phyloP scores from a whole-genome alignment of 92 coral and sea anemone species.

The Zoanthus sansibaricus region DNA sequence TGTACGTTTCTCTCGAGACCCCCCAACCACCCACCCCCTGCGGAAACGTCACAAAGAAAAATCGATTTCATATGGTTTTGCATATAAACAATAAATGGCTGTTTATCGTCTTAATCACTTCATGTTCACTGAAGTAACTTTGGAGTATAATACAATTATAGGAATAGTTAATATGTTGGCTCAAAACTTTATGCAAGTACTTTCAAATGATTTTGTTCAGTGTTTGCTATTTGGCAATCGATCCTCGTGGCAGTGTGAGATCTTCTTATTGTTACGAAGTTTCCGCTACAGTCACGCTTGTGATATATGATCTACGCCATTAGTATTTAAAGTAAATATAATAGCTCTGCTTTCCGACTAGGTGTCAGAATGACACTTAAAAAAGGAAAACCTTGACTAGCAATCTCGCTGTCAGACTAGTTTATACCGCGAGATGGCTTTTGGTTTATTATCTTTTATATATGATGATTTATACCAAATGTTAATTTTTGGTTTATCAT shows the following conservation, averaged over 20 bases:
- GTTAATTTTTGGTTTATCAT: background rate
- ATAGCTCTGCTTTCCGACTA: background rate
- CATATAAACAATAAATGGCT: background rate
- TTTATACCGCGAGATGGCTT: background rate
- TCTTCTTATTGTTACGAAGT: background rate
- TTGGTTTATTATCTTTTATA: background rate
- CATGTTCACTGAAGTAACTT: constrained; percentile 14
- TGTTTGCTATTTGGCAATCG: constrained; percentile 10
- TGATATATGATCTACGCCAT: background rate
- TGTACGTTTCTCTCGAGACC: background rate
- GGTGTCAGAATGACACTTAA: background rate
- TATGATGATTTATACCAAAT: background rate
- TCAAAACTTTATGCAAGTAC: background rate
- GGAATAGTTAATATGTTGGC: background rate
- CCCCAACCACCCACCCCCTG: constrained; percentile 8
- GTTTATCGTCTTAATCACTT: background rate
- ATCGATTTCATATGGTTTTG: background rate
- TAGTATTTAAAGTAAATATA: background rate
- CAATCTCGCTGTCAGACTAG: background rate
- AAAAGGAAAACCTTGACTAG: background rate
- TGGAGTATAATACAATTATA: constrained; percentile 11
- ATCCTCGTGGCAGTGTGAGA: constrained; percentile 2
- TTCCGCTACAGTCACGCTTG: background rate
- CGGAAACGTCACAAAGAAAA: constrained; percentile 2
- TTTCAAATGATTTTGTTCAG: constrained; percentile 9